A percentile compares a stretch with the other conserved stretches of the same genome.
These are phyloP conservation scores for Pseudochromis fuscus DNA, from an alignment of 2,797 vertebrate species.

Conservation along the genomic window DNA sequence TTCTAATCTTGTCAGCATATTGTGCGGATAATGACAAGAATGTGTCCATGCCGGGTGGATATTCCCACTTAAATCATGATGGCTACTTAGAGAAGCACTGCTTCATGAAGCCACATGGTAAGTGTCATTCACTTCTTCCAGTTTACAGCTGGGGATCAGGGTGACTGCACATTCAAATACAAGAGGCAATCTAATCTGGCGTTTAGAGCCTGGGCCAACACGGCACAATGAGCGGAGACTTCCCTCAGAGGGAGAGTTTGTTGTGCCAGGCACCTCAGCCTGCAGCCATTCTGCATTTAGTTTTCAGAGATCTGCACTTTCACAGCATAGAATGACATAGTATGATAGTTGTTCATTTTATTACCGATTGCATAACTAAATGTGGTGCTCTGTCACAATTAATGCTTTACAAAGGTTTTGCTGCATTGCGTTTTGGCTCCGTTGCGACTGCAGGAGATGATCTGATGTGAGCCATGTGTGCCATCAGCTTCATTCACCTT, in stretches of 20 bases:
- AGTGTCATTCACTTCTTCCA: constrained; percentile 29
- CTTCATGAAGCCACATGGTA: constrained; percentile 16
- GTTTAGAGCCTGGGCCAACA: background rate
- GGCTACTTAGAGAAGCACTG: constrained; percentile 29
- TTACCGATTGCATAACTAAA: background rate
- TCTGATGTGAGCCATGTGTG: background rate
- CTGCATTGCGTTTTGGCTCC: background rate
- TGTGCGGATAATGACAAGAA: constrained; percentile 34
- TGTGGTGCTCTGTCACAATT: background rate
- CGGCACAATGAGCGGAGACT: constrained; percentile 11
- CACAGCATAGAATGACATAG: background rate
- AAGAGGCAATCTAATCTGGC: constrained; percentile 31
- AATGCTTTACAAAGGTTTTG: background rate
- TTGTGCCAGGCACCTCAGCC: constrained; percentile 14
- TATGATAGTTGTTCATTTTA: constrained; percentile 4
- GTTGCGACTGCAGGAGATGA: background rate
- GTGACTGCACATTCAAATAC: constrained; percentile 12
- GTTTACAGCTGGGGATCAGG: constrained; percentile 17
- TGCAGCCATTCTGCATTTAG: background rate
- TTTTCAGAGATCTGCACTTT: constrained; percentile 6
- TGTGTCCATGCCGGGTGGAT: constrained; percentile 10
- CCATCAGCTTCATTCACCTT: background rate
- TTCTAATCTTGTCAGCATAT: constrained; percentile 44
- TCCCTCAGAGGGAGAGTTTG: background rate
- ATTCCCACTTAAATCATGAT: constrained; percentile 38